These are phyloP conservation scores for Aethes cnicana DNA, from an alignment of 2,888 invertebrate genomes.

Conservation along the genomic window DNA sequence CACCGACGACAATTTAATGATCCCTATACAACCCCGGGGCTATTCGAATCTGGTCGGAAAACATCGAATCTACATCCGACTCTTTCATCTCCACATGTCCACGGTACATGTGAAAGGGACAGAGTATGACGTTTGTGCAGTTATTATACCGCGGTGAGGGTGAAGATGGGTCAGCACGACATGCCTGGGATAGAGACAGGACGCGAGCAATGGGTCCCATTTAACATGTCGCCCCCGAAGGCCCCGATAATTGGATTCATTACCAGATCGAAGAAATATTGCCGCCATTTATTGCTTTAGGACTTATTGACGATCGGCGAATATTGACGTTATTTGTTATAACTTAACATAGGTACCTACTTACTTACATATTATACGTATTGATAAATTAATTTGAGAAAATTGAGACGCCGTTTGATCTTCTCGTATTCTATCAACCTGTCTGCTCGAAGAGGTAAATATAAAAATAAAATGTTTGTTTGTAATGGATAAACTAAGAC, in stretches of 20 bases:
- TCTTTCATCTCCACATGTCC: not conserved
- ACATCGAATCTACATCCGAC: not conserved
- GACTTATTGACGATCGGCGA: constrained; percentile 42
- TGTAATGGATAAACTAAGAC: too few relatives aligned
- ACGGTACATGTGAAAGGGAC: not conserved
- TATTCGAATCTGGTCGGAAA: not conserved
- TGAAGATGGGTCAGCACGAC: constrained; percentile 10
- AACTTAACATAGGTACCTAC: not conserved
- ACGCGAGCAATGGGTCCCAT: constrained; percentile 60
- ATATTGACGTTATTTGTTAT: constrained; percentile 32
- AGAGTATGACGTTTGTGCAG: not conserved
- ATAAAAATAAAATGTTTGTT: too few relatives aligned
- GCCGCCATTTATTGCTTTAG: constrained; percentile 59
- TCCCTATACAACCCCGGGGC: constrained; percentile 26
- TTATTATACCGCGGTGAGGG: not conserved
- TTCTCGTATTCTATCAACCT: too few relatives aligned
- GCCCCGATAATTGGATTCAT: constrained; percentile 75
- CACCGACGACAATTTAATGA: constrained; percentile 35
- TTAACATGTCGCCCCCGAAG: constrained; percentile 66
- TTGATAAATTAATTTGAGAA: too few relatives aligned
- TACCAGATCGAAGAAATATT: constrained; percentile 66
- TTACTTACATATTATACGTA: too few relatives aligned
- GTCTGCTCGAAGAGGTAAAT: too few relatives aligned
- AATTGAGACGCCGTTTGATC: too few relatives aligned
- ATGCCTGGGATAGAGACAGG: constrained; percentile 37